Base-by-base conservation (phyloP, 2,888 invertebrate species). In the Drosophila buzzatii region DNA sequence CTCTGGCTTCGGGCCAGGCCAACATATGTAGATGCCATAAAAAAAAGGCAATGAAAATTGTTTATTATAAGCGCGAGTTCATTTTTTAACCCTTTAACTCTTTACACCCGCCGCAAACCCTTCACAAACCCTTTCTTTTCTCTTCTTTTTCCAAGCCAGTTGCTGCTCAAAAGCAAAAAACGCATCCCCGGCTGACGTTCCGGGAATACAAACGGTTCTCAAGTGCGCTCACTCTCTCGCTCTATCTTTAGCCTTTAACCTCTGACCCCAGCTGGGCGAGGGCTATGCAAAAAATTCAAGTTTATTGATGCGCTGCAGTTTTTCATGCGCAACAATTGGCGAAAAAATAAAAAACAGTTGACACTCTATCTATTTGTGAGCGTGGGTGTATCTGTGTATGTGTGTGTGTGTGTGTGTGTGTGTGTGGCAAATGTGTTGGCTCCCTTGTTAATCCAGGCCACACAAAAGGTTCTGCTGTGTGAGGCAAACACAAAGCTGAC, bases 311-410 rank as follows among this genome's bases (percentile, higher is more conserved):
- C 63, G 49, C 45, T 79, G 80, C 63, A 79, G 49, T 77, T 75
- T 71, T 27, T 61, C 79, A 70, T 45, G 69, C 70, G 73, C 81
- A 76, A 81, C 81, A 79, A 81, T 77, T 81, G 77, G 70, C 41
- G 44, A 58, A 53, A 55, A 57, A 27, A 27, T 10, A 23, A 55
- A n/a, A 41, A 64, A 45, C 56, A 56, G 52, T 60, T 66, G 58
- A 51, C 58, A 61, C 53, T 60, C 35, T 35, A 16, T 44, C 20
- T 44, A 20, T 53, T 27, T 49, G 33, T 31, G n/a, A 9, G 53
- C 51, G 42, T 20, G 20, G n/a, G 31, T 56, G 16, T 35, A 10
- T 47, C 41, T 44, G 41, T 42, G 41, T 47, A 31, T 37, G 35
- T 56, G 23, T 20, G 45, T 47, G 41, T 47, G 39, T 27, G 45